Evolutionary conservation across 2,113 vertebrate species (phyloP).

Genomic region (Pogona vitticeps): DNA sequence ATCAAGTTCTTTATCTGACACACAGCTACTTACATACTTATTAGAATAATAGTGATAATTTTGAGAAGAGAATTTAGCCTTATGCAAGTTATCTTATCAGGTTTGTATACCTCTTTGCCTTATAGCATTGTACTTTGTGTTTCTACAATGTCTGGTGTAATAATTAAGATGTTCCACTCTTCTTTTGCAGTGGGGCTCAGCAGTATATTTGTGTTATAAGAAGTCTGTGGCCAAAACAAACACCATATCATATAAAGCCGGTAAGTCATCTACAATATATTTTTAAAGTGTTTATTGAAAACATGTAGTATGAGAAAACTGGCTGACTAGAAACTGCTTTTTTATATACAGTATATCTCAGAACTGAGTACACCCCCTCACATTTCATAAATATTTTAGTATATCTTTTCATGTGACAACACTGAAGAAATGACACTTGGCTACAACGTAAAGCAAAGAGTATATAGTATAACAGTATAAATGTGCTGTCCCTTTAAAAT

Average conservation of each 20-base stretch:
- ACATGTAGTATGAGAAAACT: too few relatives aligned
- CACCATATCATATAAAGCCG: slow-evolving; percentile 96
- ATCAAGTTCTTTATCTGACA: background rate
- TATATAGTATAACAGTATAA: too few relatives aligned
- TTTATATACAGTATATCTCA: background rate
- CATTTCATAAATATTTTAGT: too few relatives aligned
- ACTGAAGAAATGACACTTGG: too few relatives aligned
- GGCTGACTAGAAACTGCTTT: background rate
- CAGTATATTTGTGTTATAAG: slow-evolving; percentile 96
- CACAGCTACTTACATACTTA: background rate
- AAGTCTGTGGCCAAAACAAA: slow-evolving; percentile 98
- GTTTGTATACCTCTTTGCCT: background rate
- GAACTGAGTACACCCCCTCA: too few relatives aligned
- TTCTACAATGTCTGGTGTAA: slow-evolving; percentile 13
- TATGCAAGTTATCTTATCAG: background rate
- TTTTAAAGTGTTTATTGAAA: background rate
- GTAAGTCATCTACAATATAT: slow-evolving; percentile 75
- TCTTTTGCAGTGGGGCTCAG: slow-evolving; percentile 92
- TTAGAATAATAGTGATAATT: background rate
- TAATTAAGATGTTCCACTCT: slow-evolving; percentile 33
- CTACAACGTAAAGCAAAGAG: too few relatives aligned
- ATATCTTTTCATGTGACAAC: too few relatives aligned
- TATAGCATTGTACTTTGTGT: background rate
- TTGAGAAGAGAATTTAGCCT: background rate
- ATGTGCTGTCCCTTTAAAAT: too few relatives aligned